These are phyloP conservation scores for Xiphophorus maculatus DNA, from an alignment of 2,113 vertebrate genomes.

Conservation along the genomic window DNA sequence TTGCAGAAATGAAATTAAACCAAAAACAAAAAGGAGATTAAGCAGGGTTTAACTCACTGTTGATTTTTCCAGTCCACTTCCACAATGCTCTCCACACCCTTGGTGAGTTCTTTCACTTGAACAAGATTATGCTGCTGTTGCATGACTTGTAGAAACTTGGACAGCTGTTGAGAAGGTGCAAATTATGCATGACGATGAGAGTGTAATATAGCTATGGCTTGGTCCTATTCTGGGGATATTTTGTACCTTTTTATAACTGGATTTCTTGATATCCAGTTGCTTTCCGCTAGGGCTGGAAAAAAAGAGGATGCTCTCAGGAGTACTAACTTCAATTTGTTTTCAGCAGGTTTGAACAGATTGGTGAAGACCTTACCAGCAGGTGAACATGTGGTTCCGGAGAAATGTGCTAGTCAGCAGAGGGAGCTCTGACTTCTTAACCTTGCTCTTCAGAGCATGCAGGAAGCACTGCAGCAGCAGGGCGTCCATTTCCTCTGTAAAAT, in stretches of 20 bases:
- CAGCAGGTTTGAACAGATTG: background rate
- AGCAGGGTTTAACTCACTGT: slow-evolving; percentile 77
- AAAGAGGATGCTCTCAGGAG: slow-evolving; percentile 12
- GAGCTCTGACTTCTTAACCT: slow-evolving; percentile 93
- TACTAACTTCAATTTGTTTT: background rate
- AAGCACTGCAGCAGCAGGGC: slow-evolving; percentile 89
- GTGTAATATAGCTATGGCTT: background rate
- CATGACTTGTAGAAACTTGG: slow-evolving; percentile 93
- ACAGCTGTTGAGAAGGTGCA: slow-evolving; percentile 82
- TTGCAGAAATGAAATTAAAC: slow-evolving; percentile 4
- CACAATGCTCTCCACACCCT: slow-evolving; percentile 96
- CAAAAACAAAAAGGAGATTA: background rate
- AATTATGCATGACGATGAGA: background rate
- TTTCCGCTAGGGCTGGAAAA: slow-evolving; percentile 87
- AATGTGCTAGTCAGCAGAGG: slow-evolving; percentile 94
- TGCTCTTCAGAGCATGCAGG: slow-evolving; percentile 91
- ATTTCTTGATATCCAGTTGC: slow-evolving; percentile 94
- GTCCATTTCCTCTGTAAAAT: slow-evolving; percentile 91
- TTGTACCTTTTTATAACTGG: slow-evolving; percentile 95
- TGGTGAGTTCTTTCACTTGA: slow-evolving; percentile 91
- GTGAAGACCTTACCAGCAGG: slow-evolving; percentile 87
- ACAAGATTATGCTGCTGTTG: slow-evolving; percentile 87
- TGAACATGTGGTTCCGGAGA: slow-evolving; percentile 91
- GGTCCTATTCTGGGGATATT: background rate
- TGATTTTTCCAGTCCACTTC: slow-evolving; percentile 93